Percentiles rank a stretch among this genome's conserved stretches.
Conservation (phyloP, 2,888 invertebrate genomes). For the Lasioglossum leucozonium region DNA sequence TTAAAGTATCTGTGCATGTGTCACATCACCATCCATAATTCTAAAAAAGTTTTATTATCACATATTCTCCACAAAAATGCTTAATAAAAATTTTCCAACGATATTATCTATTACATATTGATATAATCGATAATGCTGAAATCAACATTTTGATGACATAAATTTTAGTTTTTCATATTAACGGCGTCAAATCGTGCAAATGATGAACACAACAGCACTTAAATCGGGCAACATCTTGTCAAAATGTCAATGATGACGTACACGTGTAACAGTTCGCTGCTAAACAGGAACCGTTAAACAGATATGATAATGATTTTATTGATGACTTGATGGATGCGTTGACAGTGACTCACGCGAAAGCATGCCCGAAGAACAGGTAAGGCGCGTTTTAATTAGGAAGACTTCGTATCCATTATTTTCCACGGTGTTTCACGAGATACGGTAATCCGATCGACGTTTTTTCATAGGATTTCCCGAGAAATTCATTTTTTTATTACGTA, state of each 20-base stretch:
- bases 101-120: not conserved
- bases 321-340: conserved; percentile 60
- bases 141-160: not conserved
- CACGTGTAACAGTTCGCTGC: not conserved
- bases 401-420: not conserved
- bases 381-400: conserved; percentile 29
- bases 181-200: conserved; percentile 47
- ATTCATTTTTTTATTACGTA: conserved; percentile 64
- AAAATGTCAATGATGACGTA: not conserved
- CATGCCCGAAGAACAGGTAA: conserved; percentile 67
- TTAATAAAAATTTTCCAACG: not conserved
- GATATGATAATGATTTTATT: conserved; percentile 33
- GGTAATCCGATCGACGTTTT: not conserved
- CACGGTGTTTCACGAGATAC: not conserved
- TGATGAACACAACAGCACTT: conserved; percentile 13
- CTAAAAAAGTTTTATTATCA: not conserved
- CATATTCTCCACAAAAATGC: not conserved
- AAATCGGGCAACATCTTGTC: not conserved
- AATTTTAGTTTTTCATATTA: conserved; percentile 13
- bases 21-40: not conserved
- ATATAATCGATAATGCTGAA: conserved; percentile 7
- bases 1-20: not conserved
- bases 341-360: conserved; percentile 81
- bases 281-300: not conserved
- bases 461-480: not conserved